Conservation (phyloP, 2,888 invertebrate genomes). For the Ariolimax columbianus region DNA sequence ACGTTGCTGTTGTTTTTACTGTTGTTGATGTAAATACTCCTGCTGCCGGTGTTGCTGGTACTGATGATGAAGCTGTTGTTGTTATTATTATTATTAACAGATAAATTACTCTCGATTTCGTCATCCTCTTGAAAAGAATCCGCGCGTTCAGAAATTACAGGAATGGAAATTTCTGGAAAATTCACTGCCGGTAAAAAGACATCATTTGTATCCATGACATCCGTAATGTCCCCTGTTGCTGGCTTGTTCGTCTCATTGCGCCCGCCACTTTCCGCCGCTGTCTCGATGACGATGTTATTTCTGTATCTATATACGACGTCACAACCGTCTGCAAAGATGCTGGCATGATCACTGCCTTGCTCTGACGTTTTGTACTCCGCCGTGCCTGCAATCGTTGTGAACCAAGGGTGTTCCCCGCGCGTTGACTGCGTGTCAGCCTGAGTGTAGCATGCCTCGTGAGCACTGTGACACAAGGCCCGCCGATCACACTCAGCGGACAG, state of each 20-base stretch:
- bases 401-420: conserved; percentile 27
- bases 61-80: conserved; percentile 11
- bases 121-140: background rate
- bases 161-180: conserved; percentile 40
- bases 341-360: conserved; percentile 39
- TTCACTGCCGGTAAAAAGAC: conserved; percentile 18
- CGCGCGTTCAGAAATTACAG: conserved; percentile 37
- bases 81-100: background rate
- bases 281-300: conserved; percentile 27
- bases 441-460: conserved; percentile 1
- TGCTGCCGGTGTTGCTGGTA: background rate
- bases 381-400: conserved; percentile 44
- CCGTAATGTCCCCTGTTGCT: background rate
- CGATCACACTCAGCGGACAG: conserved; percentile 33
- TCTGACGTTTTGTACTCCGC: conserved; percentile 35
- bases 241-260: background rate
- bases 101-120: background rate
- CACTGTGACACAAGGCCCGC: conserved; percentile 31
- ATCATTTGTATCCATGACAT: conserved; percentile 51
- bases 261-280: background rate
- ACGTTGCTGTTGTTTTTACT: conserved; percentile 34
- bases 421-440: conserved; percentile 29
- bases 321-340: conserved; percentile 32
- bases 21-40: conserved; percentile 47
- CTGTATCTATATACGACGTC: conserved; percentile 21